Percentiles rank a stretch among this genome's conserved stretches.
These are phyloP conservation scores for Diadema setosum DNA, from an alignment of 35 echinoderm and acorn worm species.

Conservation along the genomic window DNA sequence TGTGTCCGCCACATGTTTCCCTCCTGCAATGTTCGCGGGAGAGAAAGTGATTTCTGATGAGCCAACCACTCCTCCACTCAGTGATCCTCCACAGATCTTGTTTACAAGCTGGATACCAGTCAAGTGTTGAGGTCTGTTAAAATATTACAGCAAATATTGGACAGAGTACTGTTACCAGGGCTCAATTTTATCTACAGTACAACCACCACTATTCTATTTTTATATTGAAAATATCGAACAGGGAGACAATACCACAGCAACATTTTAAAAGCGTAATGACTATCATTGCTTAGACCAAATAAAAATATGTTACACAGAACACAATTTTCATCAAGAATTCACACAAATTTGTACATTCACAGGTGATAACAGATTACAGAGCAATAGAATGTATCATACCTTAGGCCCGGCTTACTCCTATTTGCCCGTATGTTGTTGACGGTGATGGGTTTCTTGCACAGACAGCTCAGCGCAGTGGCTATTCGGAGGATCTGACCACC, in stretches of 20 bases:
- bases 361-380: neutral
- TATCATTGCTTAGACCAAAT: no score
- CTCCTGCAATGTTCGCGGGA: conserved; percentile 51
- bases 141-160: neutral
- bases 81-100: conserved; percentile 55
- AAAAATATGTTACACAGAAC: no score
- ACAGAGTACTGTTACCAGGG: no score
- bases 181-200: no score
- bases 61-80: conserved; percentile 66
- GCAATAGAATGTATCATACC: conserved; percentile 2
- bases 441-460: conserved; percentile 72
- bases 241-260: no score
- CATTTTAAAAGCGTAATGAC: no score
- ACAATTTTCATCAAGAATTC: no score
- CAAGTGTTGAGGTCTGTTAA: conserved; percentile 91
- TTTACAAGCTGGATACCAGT: conserved; percentile 80
- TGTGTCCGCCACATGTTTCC: conserved; percentile 74
- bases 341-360: neutral
- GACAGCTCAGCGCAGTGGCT: conserved; percentile 81
- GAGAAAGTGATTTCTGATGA: conserved; percentile 76
- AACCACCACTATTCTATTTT: no score
- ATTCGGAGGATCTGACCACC: conserved; percentile 98
- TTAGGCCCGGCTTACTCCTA: conserved; percentile 84
- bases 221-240: no score
- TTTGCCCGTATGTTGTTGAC: conserved; percentile 83